phyloP scores from a whole-genome alignment of 1,140 invertebrate genomes.

The Charaxes varanes region DNA sequence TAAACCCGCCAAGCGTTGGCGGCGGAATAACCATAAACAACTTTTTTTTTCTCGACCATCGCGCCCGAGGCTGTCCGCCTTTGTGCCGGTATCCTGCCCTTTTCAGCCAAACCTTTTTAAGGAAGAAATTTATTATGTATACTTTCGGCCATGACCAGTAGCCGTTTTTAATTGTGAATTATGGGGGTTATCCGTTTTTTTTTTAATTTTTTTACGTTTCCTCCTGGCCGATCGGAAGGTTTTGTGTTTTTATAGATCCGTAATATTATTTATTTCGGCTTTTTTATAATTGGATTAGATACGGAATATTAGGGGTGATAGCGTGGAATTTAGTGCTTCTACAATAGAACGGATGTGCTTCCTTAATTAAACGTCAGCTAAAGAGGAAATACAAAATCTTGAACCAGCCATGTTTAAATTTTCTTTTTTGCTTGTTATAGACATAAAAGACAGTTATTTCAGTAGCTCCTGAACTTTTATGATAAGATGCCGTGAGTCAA shows the following conservation, averaged over 20 bases:
- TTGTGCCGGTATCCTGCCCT: constrained; percentile 64
- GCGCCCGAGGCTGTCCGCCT: constrained; percentile 36
- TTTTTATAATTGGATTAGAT: constrained; percentile 53
- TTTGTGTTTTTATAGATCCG: constrained; percentile 55
- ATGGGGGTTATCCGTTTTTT: constrained; percentile 47
- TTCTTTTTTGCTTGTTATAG: too few species aligned
- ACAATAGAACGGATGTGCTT: constrained; percentile 46
- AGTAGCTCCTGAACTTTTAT: too few species aligned
- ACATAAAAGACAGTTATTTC: too few species aligned
- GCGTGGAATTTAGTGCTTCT: constrained; percentile 39
- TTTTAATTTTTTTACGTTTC: constrained; percentile 34
- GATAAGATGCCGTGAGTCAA: too few species aligned
- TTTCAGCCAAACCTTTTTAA: constrained; percentile 68
- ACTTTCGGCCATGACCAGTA: constrained; percentile 69
- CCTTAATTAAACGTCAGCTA: constrained; percentile 10
- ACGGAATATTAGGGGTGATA: constrained; percentile 40
- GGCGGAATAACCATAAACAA: constrained; percentile 68
- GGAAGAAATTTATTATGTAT: constrained; percentile 70
- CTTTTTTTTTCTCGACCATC: constrained; percentile 46
- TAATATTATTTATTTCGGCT: constrained; percentile 40
- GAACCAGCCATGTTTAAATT: too few species aligned
- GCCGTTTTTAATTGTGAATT: constrained; percentile 71
- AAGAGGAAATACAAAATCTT: constrained; percentile 11
- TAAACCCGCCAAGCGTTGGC: constrained; percentile 59
- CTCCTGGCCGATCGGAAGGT: constrained; percentile 58